Percentiles rank a stretch among this genome's conserved stretches.
Conservation (phyloP, 2,797 vertebrate species). For the Arremon aurantiirostris region DNA sequence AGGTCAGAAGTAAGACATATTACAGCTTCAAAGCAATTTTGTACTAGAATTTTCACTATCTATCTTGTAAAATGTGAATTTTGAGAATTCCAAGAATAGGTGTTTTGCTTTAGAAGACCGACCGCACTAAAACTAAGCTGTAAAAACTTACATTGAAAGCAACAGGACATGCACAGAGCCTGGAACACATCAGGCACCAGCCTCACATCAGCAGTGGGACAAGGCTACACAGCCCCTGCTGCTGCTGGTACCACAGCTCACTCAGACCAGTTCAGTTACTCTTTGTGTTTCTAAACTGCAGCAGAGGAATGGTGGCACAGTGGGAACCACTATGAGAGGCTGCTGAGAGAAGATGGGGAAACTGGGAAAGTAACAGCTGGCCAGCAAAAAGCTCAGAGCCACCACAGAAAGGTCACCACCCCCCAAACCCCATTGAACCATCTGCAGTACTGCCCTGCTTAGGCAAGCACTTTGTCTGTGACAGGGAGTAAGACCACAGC, state of each 20-base stretch:
- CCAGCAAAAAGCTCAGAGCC: not conserved
- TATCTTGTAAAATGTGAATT: not conserved
- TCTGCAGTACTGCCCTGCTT: not conserved
- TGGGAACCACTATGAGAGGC: not conserved
- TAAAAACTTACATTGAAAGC: not conserved
- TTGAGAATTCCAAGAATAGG: not conserved
- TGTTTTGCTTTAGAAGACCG: not conserved
- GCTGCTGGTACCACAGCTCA: not conserved
- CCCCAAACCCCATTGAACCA: not conserved
- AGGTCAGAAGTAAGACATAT: not conserved
- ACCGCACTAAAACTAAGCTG: not conserved
- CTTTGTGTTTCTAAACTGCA: fast-evolving
- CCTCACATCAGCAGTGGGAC: not conserved
- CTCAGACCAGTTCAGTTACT: not conserved
- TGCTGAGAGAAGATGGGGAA: not conserved
- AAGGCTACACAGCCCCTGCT: not conserved
- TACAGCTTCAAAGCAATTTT: not conserved
- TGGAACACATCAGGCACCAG: not conserved
- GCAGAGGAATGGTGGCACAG: not conserved
- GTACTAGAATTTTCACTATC: not conserved
- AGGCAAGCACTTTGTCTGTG: not conserved
- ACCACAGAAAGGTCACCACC: not conserved
- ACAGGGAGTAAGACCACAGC: not conserved
- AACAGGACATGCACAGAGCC: not conserved
- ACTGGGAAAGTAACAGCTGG: not conserved